Evolutionary conservation across 1,140 invertebrate genomes (phyloP).

Genomic region (Zaprionus lachaisei): DNA sequence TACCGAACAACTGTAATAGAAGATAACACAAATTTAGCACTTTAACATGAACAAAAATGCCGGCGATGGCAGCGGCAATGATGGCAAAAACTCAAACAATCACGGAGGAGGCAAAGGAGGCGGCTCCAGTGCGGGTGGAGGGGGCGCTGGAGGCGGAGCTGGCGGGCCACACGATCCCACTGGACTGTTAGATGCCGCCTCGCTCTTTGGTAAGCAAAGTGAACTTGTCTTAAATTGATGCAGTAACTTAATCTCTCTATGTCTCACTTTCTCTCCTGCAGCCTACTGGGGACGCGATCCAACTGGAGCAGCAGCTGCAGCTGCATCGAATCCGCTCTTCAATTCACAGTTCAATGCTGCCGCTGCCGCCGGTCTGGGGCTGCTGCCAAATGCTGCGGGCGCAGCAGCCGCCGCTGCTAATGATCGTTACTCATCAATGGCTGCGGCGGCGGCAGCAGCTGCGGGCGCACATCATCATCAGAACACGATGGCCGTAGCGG

Average conservation of each 20-base stretch:
- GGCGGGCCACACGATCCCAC: conserved; percentile 83
- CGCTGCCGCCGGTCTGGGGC: conserved; percentile 85
- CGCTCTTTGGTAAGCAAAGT: conserved; percentile 86
- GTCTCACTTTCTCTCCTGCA: conserved; percentile 68
- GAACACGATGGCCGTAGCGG: conserved; percentile 91
- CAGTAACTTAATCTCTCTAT: no score
- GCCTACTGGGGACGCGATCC: conserved; percentile 90
- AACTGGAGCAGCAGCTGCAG: conserved; percentile 84
- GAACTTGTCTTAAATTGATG: neutral
- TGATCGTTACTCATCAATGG: conserved; percentile 77
- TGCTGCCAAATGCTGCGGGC: conserved; percentile 76
- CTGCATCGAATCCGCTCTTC: conserved; percentile 84
- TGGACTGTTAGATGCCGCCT: conserved; percentile 88
- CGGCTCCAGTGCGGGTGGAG: conserved; percentile 64
- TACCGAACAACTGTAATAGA: conserved; percentile 10
- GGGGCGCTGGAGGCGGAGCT: conserved; percentile 46
- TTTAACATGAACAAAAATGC: conserved; percentile 84
- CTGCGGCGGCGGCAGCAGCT: conserved; percentile 84
- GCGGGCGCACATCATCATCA: conserved; percentile 87
- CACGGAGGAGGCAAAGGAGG: conserved; percentile 58
- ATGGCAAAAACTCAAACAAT: conserved; percentile 76
- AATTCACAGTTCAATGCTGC: conserved; percentile 84
- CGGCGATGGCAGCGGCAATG: conserved; percentile 81
- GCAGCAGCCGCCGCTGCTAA: conserved; percentile 59
- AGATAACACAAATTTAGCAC: conserved; percentile 32